Evolutionary conservation across 2,797 vertebrate species (phyloP), one percentile per base, ranked within the genome.

Genomic region (Crocodylus rhombifer): DNA sequence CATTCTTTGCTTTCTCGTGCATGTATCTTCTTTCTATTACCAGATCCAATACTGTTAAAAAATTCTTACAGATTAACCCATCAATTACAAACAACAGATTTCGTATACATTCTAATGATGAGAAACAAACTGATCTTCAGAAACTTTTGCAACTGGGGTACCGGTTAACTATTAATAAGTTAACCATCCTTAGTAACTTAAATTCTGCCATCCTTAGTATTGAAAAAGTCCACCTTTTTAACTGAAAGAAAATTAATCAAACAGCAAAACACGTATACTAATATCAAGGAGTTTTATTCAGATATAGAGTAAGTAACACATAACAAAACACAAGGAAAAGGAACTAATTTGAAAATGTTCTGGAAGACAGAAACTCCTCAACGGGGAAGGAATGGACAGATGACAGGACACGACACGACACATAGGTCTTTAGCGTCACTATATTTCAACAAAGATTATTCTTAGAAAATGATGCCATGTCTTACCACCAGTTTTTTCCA

Each of bases 401-500:
- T 36, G 33, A 36, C 6, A 6, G 33, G 33, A 36, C 33, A 36
- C 33, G 6, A 36, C 33, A 36, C 33, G 33, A 36, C 33, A 36
- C 56, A 14, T 69, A 85, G 86, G 88, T 13, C 14, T 82, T 75
- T 80, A 28, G 30, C 76, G 21, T 65, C 6, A 81, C 12, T 82
- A 64, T 25, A 67, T 51, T 90, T 83, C 76, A 85, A 58, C 16
- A 79, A 36, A 89, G 64, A 65, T 21, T 42, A 79, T 26, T 82
- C 5, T 25, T 77, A 77, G 36, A 77, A 88, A 90, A 87, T n/a
- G 3, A 57, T 74, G 14, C 57, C 65, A 95, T 92, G 73, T 95
- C 98, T 97, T 98, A 99, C 99, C 99, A 97, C 99, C 99, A 56
- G 99, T 98, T 61, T 99, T 99, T 96, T 98, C 98, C 87, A 99